Conservation (phyloP, 2,888 invertebrate genomes). For the Tortrix viridana region DNA sequence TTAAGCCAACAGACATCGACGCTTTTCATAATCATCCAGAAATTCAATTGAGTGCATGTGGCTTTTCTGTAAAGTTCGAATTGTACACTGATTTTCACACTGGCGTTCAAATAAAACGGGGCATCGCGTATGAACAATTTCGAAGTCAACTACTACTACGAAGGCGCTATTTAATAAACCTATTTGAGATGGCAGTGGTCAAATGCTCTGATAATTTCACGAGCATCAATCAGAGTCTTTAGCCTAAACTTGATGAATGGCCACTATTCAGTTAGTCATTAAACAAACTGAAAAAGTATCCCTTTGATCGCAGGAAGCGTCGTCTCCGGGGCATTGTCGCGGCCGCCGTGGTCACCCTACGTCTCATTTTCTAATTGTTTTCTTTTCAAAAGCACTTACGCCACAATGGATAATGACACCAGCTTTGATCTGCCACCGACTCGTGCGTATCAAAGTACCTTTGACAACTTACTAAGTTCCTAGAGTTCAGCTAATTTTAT, state of each 20-base stretch:
- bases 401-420: slow-evolving; percentile 72
- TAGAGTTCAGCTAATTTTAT: slow-evolving; percentile 33
- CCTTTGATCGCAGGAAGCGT: slow-evolving; percentile 76
- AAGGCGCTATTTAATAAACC: too few relatives aligned
- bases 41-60: too few relatives aligned
- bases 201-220: background rate
- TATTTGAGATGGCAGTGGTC: too few relatives aligned
- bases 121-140: too few relatives aligned
- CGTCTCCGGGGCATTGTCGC: slow-evolving; percentile 70
- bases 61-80: too few relatives aligned
- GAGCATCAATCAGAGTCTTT: background rate
- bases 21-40: too few relatives aligned
- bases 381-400: slow-evolving; percentile 71
- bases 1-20: too few relatives aligned
- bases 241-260: slow-evolving; percentile 14
- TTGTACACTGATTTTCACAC: too few relatives aligned
- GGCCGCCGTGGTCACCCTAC: slow-evolving; percentile 59
- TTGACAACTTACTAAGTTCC: slow-evolving; percentile 24
- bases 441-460: slow-evolving; percentile 51
- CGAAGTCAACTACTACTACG: too few relatives aligned
- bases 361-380: slow-evolving; percentile 79
- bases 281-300: slow-evolving; percentile 44
- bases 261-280: slow-evolving; percentile 46
- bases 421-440: slow-evolving; percentile 71
- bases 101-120: too few relatives aligned